A percentile compares a stretch with the other conserved stretches of the same genome.
Conservation (phyloP, 2,888 invertebrate species). For the Tipula unca region DNA sequence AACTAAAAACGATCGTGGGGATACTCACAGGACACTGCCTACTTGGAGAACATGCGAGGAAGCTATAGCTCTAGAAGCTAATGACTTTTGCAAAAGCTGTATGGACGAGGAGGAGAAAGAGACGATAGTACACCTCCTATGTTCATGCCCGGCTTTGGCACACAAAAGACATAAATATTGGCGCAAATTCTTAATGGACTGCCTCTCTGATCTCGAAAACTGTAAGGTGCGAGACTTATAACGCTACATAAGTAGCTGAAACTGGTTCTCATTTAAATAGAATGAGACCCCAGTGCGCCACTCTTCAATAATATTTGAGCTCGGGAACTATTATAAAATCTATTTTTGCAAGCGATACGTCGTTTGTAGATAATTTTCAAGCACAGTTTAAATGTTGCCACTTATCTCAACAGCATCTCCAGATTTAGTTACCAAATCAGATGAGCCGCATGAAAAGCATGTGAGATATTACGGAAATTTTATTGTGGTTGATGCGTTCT, state of each 20-base stretch:
- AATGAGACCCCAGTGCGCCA: background rate
- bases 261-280: background rate
- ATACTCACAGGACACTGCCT: too few relatives aligned
- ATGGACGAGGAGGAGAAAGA: too few relatives aligned
- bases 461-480: too few relatives aligned
- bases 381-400: background rate
- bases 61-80: too few relatives aligned
- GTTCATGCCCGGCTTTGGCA: too few relatives aligned
- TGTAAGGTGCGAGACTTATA: background rate
- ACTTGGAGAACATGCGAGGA: too few relatives aligned
- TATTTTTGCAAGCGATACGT: background rate
- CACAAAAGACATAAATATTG: too few relatives aligned
- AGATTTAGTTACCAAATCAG: background rate
- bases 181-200: too few relatives aligned
- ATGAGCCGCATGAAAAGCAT: background rate
- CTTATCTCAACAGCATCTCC: background rate
- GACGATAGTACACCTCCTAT: too few relatives aligned
- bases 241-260: background rate
- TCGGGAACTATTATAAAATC: background rate
- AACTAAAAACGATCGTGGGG: too few relatives aligned
- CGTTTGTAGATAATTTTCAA: background rate
- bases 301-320: background rate
- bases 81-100: too few relatives aligned
- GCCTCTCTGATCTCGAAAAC: too few relatives aligned
- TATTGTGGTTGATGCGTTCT: background rate